A percentile compares a stretch with the other conserved stretches of the same genome.
Evolutionary conservation across 1,140 invertebrate species (phyloP).

Genomic region (Drosophila bipectinata): DNA sequence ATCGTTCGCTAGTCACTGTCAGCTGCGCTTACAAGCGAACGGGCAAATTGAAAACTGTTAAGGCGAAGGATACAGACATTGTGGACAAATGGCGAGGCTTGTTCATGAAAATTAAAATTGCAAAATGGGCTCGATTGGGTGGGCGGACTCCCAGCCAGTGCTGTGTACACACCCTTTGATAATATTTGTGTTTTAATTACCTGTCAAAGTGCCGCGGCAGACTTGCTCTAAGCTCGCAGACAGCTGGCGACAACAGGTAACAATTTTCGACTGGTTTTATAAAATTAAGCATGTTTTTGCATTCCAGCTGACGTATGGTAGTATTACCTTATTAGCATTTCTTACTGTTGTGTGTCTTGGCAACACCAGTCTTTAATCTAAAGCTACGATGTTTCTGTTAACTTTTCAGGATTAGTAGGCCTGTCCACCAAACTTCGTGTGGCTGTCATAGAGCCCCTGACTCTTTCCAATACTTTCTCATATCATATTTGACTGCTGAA

Average conservation of each 20-base stretch:
- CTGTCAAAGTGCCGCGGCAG: constrained; percentile 4
- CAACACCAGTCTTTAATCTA: neutral
- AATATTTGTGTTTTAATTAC: constrained; percentile 7
- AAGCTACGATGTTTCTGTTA: neutral
- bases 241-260: constrained; percentile 1
- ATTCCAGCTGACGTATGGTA: neutral
- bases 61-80: constrained; percentile 37
- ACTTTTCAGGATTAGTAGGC: constrained; percentile 1
- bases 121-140: constrained; percentile 67
- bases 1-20: constrained; percentile 57
- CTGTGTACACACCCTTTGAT: constrained; percentile 1
- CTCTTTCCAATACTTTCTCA: neutral
- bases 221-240: neutral
- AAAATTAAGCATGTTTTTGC: neutral
- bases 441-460: neutral
- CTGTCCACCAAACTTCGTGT: neutral
- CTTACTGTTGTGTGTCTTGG: neutral
- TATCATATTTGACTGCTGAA: constrained; percentile 10
- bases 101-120: constrained; percentile 81
- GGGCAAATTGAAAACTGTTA: constrained; percentile 77
- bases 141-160: constrained; percentile 29
- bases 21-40: constrained; percentile 75
- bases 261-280: constrained; percentile 1
- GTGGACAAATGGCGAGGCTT: constrained; percentile 72
- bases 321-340: neutral